Conservation (phyloP, 92 coral and sea anemone species). For the Zoanthus gigantus region DNA sequence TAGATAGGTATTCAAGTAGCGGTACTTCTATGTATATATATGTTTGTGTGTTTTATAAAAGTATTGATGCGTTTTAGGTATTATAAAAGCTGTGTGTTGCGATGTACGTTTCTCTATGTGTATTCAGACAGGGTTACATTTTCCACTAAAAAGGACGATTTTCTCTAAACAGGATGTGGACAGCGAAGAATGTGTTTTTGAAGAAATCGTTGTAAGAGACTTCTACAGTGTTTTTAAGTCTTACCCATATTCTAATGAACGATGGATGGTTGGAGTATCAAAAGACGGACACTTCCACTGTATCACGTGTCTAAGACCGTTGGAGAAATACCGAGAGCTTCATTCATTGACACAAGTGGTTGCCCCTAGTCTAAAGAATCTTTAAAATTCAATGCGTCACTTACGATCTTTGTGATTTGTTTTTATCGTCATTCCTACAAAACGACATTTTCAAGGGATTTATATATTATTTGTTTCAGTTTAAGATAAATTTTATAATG, state of each 20-base stretch:
- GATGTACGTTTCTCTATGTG: neutral
- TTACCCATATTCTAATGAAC: slow-evolving; percentile 79
- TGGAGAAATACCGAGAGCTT: slow-evolving; percentile 64
- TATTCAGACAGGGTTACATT: neutral
- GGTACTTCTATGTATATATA: no score
- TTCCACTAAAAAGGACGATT: slow-evolving; percentile 58
- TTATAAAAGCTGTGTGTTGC: no score
- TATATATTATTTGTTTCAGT: neutral
- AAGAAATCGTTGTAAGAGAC: slow-evolving; percentile 76
- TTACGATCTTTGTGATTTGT: neutral
- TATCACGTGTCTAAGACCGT: slow-evolving; percentile 60
- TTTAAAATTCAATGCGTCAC: neutral
- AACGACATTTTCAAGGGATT: neutral
- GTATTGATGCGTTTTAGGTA: no score
- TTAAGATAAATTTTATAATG: neutral
- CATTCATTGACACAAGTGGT: slow-evolving; percentile 82
- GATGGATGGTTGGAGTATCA: slow-evolving; percentile 75
- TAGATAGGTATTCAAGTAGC: no score
- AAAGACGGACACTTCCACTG: slow-evolving; percentile 71
- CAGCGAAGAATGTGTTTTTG: slow-evolving; percentile 84
- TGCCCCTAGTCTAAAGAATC: slow-evolving; percentile 23
- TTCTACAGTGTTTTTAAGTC: slow-evolving; percentile 83
- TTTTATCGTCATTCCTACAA: neutral
- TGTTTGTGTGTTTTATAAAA: no score
- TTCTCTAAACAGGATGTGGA: slow-evolving; percentile 71